Base-by-base conservation (phyloP, 1,140 invertebrate genomes). In the Globodera ellingtonae region DNA sequence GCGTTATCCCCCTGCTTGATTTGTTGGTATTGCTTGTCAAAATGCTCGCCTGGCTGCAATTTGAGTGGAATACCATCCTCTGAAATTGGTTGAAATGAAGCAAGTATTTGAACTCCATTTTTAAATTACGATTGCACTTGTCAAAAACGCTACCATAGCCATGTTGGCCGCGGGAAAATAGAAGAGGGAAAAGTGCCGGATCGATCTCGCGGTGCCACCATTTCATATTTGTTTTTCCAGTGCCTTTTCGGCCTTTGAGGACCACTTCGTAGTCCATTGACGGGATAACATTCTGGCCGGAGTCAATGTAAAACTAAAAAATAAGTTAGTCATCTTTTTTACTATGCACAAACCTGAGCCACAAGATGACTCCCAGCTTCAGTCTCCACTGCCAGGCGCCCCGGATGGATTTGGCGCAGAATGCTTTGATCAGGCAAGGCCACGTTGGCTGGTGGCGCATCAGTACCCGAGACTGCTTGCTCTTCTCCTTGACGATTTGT, bases 201-300 rank as follows among this genome's bases (percentile, higher is more conserved):
- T 72, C 70, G 10, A 72, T 72, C 18, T 72, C 70, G 5, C 70
- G 13, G 13, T 21, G 70, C 70, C 70, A 71, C 70, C 70, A 71
- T 6, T 71, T 71, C 15, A 71, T 3, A 50, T 50, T 9, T 15
- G 3, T 15, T 21, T 71, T 13, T 1, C 70, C 70, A 0, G 70
- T 15, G 7, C 70, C 70, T 18, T 71, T 9, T 5, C 48, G 13
- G 1, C 70, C 70, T 1, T 0, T n/a, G 1, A 71, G 18, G 3
- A 71, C 48, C 1, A 71, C 70, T 15, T 71, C 7, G 6, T 71
- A 71, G 18, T 71, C 48, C 46, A 46, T 50, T 3, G 10, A 15
- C 9, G 70, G 70, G 5, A 50, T 13, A 3, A 71, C 70, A 6
- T 71, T 71, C n/a, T 71, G 56, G 0, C 56, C 56, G 18, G 10